Base-by-base conservation (phyloP, 2,888 invertebrate species). In the Coecobrya sp. region DNA sequence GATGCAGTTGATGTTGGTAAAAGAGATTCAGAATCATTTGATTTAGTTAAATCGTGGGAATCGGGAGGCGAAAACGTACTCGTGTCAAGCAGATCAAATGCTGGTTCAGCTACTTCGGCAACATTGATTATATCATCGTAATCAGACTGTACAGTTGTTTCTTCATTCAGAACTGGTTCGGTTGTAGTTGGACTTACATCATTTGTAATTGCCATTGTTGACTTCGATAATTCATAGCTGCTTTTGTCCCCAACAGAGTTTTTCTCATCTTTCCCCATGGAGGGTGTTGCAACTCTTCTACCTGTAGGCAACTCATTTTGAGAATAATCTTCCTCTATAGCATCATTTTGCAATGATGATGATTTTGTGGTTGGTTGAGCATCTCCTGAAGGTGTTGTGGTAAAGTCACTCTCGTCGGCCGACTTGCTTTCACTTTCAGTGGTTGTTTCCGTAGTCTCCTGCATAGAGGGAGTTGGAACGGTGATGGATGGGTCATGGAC, bases 51-150 rank as follows among this genome's bases (percentile, higher is more conserved):
- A 13, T 76, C 76, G 5, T 76, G 45, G 0, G 76, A 3, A 11
- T 76, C 55, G 1, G 55, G 52, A 30, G 81, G 52, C 27, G 52
- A 16, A 81, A 27, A 55, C 19, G 52, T 81, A 55, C 55, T 81
- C 1, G 19, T 10, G 2, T 81, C 81, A 81, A 1, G n/a, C 2
- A 25, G 7, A 27, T 81, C 55, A 55, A 81, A 76, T 76, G 42
- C 45, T 30, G 70, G 70, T n/a, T n/a, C 7, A 2, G 42, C 8
- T 3, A 76, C 45, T 19, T 76, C 76, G 10, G 49, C 76, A 22
- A 19, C 11, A 19, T 25, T 11, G 1, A 0, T n/a, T n/a, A 70
- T 42, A 8, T 30, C 36, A 25, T 70, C 30, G 27, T 70, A 30
- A 16, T 36, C 70, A 62, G 19, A n/a, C n/a, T n/a, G n/a, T n/a